These are phyloP conservation scores for Cheirogaleus medius DNA, from an alignment of 2,113 vertebrate species.

Conservation along the genomic window DNA sequence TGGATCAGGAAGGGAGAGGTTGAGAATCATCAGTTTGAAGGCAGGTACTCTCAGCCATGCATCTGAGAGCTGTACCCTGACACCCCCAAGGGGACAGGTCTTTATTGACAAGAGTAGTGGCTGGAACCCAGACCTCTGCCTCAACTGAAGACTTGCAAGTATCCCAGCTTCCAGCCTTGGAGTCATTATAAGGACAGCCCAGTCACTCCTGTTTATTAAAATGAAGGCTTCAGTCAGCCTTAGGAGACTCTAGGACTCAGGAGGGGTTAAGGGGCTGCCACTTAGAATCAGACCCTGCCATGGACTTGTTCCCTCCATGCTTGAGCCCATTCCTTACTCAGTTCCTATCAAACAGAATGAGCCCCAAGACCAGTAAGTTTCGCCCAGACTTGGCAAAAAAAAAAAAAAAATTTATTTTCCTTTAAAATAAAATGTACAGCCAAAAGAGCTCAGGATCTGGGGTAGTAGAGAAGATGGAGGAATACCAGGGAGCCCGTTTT, in stretches of 20 bases:
- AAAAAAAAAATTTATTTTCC: slow-evolving; percentile 59
- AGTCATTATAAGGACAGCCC: not conserved
- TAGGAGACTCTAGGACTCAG: not conserved
- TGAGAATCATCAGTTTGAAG: not conserved
- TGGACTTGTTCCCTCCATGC: not conserved
- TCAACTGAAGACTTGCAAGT: not conserved
- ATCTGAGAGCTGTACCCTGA: not conserved
- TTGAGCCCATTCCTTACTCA: not conserved
- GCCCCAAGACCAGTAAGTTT: not conserved
- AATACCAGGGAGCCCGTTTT: not conserved
- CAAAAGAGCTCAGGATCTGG: slow-evolving; percentile 25
- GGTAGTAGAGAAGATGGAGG: not conserved
- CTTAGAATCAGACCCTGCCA: not conserved
- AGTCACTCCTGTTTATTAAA: not conserved
- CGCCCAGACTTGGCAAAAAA: not conserved
- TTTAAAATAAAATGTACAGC: slow-evolving; percentile 68
- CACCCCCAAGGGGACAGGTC: not conserved
- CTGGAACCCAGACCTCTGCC: not conserved
- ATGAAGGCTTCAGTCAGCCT: not conserved
- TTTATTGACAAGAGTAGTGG: not conserved
- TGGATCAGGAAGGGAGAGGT: not conserved
- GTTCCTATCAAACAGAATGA: not conserved
- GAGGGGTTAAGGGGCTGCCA: not conserved
- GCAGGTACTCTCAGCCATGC: not conserved
- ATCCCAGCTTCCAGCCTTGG: not conserved